Conservation (phyloP, 2,888 invertebrate genomes). For the Amiota minor region DNA sequence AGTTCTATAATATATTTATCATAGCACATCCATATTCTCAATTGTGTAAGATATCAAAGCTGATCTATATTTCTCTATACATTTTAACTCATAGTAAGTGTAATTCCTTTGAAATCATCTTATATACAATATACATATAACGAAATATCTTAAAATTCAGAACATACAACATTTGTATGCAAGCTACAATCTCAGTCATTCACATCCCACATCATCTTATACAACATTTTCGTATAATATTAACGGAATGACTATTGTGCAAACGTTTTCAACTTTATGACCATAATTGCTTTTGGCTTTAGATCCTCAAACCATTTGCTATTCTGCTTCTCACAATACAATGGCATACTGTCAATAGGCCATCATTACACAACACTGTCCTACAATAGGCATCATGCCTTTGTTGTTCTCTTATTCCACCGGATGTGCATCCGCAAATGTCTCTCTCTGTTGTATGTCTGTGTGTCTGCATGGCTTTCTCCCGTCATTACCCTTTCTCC, state of each 20-base stretch:
- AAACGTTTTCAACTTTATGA: slow-evolving; percentile 35
- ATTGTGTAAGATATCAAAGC: too few relatives aligned
- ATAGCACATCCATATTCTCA: too few relatives aligned
- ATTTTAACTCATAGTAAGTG: too few relatives aligned
- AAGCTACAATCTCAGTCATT: too few relatives aligned
- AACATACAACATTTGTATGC: not conserved
- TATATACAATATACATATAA: too few relatives aligned
- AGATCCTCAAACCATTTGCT: not conserved
- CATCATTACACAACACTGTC: slow-evolving; percentile 3
- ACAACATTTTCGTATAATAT: not conserved
- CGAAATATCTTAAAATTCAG: not conserved
- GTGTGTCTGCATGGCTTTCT: slow-evolving; percentile 6
- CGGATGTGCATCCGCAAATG: slow-evolving; percentile 35
- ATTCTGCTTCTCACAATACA: not conserved
- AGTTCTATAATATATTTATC: too few relatives aligned
- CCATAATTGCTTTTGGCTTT: slow-evolving; percentile 44
- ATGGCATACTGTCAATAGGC: not conserved
- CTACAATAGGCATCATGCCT: slow-evolving; percentile 1
- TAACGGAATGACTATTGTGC: slow-evolving; percentile 9
- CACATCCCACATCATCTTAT: too few relatives aligned
- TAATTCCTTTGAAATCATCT: too few relatives aligned
- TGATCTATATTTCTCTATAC: too few relatives aligned
- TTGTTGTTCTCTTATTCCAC: slow-evolving; percentile 11
- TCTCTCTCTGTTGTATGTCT: slow-evolving; percentile 18
- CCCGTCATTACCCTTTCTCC: slow-evolving; percentile 17